A percentile compares a stretch with the other conserved stretches of the same genome.
phyloP scores from a whole-genome alignment of 2,888 invertebrate species.

The Epinotia brunnichana region DNA sequence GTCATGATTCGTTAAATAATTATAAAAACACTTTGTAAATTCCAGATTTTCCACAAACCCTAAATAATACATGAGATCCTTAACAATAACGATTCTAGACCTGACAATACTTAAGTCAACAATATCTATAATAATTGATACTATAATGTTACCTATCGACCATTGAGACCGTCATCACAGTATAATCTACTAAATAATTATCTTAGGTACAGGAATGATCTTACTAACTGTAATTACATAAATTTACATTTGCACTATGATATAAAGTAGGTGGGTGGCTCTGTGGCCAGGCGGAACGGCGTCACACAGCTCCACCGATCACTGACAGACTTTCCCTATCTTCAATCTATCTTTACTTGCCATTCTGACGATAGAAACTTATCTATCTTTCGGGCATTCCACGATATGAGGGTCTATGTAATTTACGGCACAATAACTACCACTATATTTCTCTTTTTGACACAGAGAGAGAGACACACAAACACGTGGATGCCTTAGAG shows the following conservation, averaged over 20 bases:
- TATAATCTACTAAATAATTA: conserved; percentile 75
- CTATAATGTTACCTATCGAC: conserved; percentile 78
- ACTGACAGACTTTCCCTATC: neutral
- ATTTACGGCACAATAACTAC: too few relatives aligned
- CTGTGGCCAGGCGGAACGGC: conserved; percentile 63
- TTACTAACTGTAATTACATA: conserved; percentile 69
- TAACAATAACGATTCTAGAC: conserved; percentile 76
- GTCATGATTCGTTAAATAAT: conserved; percentile 57
- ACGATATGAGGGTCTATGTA: too few relatives aligned
- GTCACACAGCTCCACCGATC: neutral
- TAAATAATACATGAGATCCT: conserved; percentile 82
- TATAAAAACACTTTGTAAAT: conserved; percentile 68
- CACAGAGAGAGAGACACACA: too few relatives aligned
- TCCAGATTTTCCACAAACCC: conserved; percentile 78
- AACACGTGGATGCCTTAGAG: too few relatives aligned
- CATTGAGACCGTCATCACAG: conserved; percentile 83
- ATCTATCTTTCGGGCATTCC: too few relatives aligned
- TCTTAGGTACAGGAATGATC: conserved; percentile 84
- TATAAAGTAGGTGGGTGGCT: conserved; percentile 62
- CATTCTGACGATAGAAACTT: too few relatives aligned
- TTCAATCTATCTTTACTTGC: neutral
- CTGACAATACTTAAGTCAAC: conserved; percentile 51
- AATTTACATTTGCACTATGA: conserved; percentile 79
- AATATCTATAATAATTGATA: conserved; percentile 80
- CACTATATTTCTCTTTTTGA: too few relatives aligned